These are phyloP conservation scores for Hirtodrosophila alboralis DNA, from an alignment of 2,888 invertebrate species.

Conservation along the genomic window DNA sequence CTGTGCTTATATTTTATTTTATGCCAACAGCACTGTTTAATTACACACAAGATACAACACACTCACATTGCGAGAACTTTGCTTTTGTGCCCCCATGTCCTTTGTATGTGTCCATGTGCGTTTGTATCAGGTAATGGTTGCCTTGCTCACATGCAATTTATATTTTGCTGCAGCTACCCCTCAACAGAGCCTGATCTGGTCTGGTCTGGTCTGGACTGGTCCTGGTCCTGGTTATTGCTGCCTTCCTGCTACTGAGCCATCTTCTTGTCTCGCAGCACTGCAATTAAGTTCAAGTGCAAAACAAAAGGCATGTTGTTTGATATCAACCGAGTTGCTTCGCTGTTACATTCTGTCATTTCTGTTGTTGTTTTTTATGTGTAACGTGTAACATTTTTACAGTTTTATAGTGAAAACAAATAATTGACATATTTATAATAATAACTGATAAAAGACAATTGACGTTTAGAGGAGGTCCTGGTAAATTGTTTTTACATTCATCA, in stretches of 20 bases:
- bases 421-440: slow-evolving; percentile 52
- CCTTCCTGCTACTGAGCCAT: not conserved
- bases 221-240: not conserved
- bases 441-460: slow-evolving; percentile 67
- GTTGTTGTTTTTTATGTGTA: slow-evolving; percentile 59
- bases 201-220: slow-evolving; percentile 17
- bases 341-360: slow-evolving; percentile 39
- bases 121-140: slow-evolving; percentile 69
- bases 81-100: slow-evolving; percentile 35
- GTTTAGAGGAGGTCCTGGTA: slow-evolving; percentile 43
- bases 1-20: slow-evolving; percentile 78
- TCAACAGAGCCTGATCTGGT: slow-evolving; percentile 39
- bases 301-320: slow-evolving; percentile 78
- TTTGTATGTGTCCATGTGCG: slow-evolving; percentile 32
- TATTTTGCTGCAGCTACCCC: slow-evolving; percentile 50
- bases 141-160: slow-evolving; percentile 77
- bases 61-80: slow-evolving; percentile 31
- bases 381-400: slow-evolving; percentile 66
- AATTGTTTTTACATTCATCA: slow-evolving; percentile 18
- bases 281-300: slow-evolving; percentile 77
- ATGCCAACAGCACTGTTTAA: slow-evolving; percentile 79
- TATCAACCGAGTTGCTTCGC: slow-evolving; percentile 51
- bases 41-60: slow-evolving; percentile 76
- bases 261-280: slow-evolving; percentile 36
- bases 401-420: slow-evolving; percentile 51